These are phyloP conservation scores for Eupithecia insigniata DNA, from an alignment of 2,888 invertebrate genomes.

Conservation along the genomic window DNA sequence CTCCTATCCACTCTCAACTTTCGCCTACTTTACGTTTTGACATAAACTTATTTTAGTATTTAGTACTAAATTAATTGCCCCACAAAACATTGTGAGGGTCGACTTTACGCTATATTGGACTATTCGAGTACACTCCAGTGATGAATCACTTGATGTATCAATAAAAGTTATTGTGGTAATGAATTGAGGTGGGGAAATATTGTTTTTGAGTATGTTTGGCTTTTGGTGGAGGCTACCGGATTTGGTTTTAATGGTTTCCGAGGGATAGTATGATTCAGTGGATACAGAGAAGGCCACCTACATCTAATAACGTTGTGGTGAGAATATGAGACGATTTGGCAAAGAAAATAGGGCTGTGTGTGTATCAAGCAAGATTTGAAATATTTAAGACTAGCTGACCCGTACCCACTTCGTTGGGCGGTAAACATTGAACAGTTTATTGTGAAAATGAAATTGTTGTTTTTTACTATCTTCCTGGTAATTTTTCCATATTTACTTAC, in stretches of 20 bases:
- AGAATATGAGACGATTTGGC: not conserved
- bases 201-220: constrained; percentile 18
- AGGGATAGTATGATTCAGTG: not conserved
- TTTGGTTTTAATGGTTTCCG: constrained; percentile 5
- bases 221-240: constrained; percentile 3
- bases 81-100: constrained; percentile 60
- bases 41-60: constrained; percentile 76
- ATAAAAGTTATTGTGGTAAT: constrained; percentile 52
- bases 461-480: no score
- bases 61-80: constrained; percentile 75
- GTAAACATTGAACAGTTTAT: no score
- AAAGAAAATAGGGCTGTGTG: not conserved
- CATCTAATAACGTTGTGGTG: not conserved
- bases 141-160: constrained; percentile 46
- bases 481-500: no score
- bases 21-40: constrained; percentile 53
- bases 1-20: constrained; percentile 45
- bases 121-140: constrained; percentile 48
- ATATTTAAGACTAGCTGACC: no score
- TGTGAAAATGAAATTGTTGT: no score
- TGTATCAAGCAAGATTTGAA: not conserved
- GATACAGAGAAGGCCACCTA: not conserved
- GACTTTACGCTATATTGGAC: constrained; percentile 66
- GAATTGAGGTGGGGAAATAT: constrained; percentile 38
- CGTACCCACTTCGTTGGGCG: no score